phyloP scores from a whole-genome alignment of 2,113 vertebrate genomes.

The Dascyllus trimaculatus region DNA sequence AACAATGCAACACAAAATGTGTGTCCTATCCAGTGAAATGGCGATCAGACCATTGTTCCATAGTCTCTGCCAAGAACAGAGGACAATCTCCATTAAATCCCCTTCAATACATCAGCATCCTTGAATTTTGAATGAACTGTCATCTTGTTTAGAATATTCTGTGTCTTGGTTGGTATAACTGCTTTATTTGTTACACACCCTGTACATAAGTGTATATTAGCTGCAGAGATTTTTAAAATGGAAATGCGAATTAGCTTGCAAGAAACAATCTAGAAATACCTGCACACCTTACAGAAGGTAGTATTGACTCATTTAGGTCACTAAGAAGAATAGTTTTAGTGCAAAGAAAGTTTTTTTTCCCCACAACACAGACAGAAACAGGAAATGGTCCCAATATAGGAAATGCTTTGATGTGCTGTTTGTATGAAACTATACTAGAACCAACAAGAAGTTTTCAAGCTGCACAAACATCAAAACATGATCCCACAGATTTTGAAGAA shows the following conservation, averaged over 20 bases:
- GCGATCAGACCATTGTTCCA: conserved; percentile 1
- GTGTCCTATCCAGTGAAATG: conserved; percentile 29
- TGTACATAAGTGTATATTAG: too few relatives aligned
- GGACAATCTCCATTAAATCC: conserved; percentile 1
- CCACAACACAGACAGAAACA: not conserved
- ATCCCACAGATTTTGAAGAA: not conserved
- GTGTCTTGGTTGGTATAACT: not conserved
- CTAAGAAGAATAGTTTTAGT: conserved; percentile 7
- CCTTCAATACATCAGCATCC: not conserved
- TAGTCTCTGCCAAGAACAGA: conserved; percentile 7
- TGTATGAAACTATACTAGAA: conserved; percentile 18
- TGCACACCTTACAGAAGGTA: conserved; percentile 3
- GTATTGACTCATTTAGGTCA: conserved; percentile 51
- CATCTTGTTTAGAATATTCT: not conserved
- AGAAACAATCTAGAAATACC: conserved; percentile 9
- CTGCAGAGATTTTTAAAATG: not conserved
- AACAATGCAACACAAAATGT: conserved; percentile 55
- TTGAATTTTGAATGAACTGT: not conserved
- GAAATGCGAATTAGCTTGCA: not conserved
- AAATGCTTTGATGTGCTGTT: conserved; percentile 43
- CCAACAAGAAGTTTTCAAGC: not conserved
- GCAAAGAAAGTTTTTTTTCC: not conserved
- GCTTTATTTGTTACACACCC: not conserved
- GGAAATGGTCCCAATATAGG: not conserved
- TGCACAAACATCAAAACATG: conserved; percentile 20